Base-by-base conservation (phyloP, 2,888 invertebrate species). In the Oithona nana region DNA sequence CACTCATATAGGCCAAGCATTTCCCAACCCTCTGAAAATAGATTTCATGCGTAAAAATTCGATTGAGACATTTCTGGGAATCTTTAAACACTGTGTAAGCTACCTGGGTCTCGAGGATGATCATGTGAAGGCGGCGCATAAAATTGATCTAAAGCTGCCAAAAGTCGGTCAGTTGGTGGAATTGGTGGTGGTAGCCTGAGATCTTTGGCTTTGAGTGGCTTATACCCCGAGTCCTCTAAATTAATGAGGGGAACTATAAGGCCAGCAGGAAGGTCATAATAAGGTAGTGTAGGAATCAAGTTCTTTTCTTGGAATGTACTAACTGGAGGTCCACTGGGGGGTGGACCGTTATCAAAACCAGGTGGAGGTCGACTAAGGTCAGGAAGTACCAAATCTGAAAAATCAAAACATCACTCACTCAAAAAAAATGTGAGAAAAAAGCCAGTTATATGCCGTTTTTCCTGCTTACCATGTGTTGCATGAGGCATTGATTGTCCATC, bases 1-100 rank as follows among this genome's bases (percentile, higher is more conserved):
- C 93, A 98, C 75, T 98, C 97, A 73, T 93, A 94, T 63, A 98
- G 78, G 66, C 93, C 95, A 70, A 95, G 78, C 74, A 92, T 92
- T 74, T 98, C 98, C 97, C 97, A 98, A 30, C 97, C 97, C 74
- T 97, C 95, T 75, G n/a, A n/a, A n/a, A n/a, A n/a, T n/a, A n/a
- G n/a, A n/a, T n/a, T n/a, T n/a, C n/a, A n/a, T n/a, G n/a, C n/a
- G n/a, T n/a, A n/a, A n/a, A n/a, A n/a, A n/a, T n/a, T n/a, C n/a
- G n/a, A n/a, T n/a, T n/a, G n/a, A n/a, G n/a, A n/a, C n/a, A n/a
- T n/a, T n/a, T n/a, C n/a, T n/a, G n/a, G n/a, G n/a, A n/a, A n/a
- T n/a, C n/a, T n/a, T n/a, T n/a, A n/a, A n/a, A n/a, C n/a, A n/a
- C n/a, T n/a, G n/a, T n/a, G n/a, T n/a, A n/a, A n/a, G n/a, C n/a